Evolutionary conservation across 2,797 vertebrate species (phyloP).

Genomic region (Poecile montanus): DNA sequence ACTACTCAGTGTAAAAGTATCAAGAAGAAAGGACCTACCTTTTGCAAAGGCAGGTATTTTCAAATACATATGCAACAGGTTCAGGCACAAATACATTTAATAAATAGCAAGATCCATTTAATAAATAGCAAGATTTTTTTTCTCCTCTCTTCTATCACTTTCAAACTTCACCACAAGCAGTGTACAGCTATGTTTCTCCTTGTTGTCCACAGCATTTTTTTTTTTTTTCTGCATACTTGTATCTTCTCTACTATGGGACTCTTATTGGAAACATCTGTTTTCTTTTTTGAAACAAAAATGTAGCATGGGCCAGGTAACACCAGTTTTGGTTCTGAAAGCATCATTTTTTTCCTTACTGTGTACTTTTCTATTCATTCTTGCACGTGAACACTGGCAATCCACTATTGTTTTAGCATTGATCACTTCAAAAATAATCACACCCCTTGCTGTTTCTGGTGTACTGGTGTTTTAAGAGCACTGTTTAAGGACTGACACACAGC

Average conservation of each 20-base stretch:
- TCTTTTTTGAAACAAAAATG: background rate
- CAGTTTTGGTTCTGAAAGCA: background rate
- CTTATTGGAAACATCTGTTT: background rate
- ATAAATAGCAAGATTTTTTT: conserved; percentile 67
- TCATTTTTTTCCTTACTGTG: background rate
- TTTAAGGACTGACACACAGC: background rate
- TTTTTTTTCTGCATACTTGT: background rate
- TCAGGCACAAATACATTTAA: conserved; percentile 69
- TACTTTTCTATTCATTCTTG: background rate
- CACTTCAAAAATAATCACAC: background rate
- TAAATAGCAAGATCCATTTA: conserved; percentile 54
- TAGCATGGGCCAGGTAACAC: accelerated
- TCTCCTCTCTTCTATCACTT: conserved; percentile 58
- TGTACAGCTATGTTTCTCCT: conserved; percentile 31
- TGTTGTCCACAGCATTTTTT: background rate
- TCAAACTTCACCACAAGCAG: conserved; percentile 58
- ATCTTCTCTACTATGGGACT: background rate
- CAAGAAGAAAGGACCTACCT: conserved; percentile 33
- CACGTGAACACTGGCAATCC: accelerated
- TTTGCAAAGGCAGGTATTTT: conserved; percentile 68
- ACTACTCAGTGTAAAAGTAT: conserved; percentile 56
- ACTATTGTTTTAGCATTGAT: background rate
- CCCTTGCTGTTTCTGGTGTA: background rate
- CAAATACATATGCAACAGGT: conserved; percentile 62
- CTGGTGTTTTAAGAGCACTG: background rate